A percentile compares a stretch with the other conserved stretches of the same genome.
These are phyloP conservation scores for Vespertilio murinus DNA, from an alignment of 2,797 vertebrate species.

Conservation along the genomic window DNA sequence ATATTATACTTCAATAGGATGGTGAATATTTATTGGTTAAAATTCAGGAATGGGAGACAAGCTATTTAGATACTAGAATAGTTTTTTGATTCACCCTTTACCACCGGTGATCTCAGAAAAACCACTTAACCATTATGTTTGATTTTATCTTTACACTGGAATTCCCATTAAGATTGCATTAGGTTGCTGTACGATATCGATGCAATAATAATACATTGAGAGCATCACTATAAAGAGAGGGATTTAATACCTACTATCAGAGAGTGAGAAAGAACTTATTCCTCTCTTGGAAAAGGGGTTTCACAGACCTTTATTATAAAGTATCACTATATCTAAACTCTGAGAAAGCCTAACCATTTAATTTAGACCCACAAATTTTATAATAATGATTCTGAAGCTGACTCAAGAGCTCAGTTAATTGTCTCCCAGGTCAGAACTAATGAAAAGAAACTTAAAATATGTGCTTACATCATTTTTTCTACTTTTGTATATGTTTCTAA, in stretches of 20 bases:
- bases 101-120: background rate
- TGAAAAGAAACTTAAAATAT: constrained; percentile 9
- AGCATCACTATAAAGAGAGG: background rate
- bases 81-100: background rate
- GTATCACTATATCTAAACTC: background rate
- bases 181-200: background rate
- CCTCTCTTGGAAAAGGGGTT: background rate
- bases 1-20: background rate
- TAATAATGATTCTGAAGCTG: background rate
- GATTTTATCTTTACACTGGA: background rate
- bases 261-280: constrained; percentile 8
- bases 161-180: background rate
- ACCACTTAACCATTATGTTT: background rate
- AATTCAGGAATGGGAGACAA: background rate
- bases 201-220: background rate
- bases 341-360: background rate
- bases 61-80: background rate
- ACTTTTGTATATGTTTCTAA: background rate
- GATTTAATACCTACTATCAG: background rate
- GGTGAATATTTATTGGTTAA: background rate
- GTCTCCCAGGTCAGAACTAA: constrained; percentile 18
- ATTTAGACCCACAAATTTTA: constrained; percentile 2
- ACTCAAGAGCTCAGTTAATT: constrained; percentile 7
- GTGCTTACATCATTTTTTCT: background rate
- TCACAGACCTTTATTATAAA: background rate